A percentile compares a stretch with the other conserved stretches of the same genome.
phyloP scores from a whole-genome alignment of 2,113 vertebrate genomes.

The Phylloscopus whistleri region DNA sequence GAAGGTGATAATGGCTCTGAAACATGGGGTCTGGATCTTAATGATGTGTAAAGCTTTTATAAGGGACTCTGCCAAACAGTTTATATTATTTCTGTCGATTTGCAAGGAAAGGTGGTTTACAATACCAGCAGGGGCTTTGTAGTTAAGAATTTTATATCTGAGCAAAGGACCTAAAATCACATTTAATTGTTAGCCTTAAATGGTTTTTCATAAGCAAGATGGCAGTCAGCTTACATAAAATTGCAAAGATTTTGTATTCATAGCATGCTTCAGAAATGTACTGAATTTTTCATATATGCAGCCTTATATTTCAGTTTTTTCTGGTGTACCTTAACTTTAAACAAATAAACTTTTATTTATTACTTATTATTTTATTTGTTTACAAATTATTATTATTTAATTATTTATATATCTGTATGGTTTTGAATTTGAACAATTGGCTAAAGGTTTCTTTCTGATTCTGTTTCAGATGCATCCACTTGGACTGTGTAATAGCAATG shows the following conservation, averaged over 20 bases:
- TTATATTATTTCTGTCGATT: background rate
- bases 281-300: background rate
- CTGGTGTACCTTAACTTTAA: background rate
- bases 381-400: no score
- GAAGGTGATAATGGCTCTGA: background rate
- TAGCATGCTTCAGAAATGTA: background rate
- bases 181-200: background rate
- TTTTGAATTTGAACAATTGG: background rate
- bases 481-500: constrained; percentile 96
- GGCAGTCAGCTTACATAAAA: background rate
- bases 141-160: background rate
- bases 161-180: background rate
- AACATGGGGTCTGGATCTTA: background rate
- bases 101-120: background rate
- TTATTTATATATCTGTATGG: background rate
- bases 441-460: background rate
- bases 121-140: background rate
- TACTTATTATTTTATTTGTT: no score
- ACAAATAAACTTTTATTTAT: background rate
- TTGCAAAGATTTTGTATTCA: background rate
- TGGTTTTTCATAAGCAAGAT: background rate
- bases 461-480: constrained; percentile 92
- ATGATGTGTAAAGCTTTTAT: background rate
- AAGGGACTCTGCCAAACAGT: background rate
- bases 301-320: background rate